phyloP scores from a whole-genome alignment of 2,888 invertebrate genomes.

The Rotaria sp. region DNA sequence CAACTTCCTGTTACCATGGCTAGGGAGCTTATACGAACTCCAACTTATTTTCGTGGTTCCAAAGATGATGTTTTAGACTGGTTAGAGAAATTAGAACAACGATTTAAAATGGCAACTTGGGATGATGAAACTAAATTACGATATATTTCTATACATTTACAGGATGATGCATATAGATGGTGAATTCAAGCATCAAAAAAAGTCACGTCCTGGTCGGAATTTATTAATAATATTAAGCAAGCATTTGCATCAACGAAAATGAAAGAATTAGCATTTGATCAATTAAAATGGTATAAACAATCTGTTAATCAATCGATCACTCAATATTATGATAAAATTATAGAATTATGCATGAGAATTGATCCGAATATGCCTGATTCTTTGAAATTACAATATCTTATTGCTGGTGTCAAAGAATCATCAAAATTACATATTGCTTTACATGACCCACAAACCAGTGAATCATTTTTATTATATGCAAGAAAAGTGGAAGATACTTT shows the following conservation, averaged over 20 bases:
- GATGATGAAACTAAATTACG: neutral
- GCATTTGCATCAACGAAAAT: neutral
- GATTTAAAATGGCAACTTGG: neutral
- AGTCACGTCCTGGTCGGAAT: neutral
- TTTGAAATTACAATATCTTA: neutral
- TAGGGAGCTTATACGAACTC: too few species aligned
- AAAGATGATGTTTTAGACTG: neutral
- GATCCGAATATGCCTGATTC: neutral
- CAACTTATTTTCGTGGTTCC: neutral
- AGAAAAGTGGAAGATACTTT: neutral
- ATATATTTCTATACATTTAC: neutral
- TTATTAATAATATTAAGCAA: neutral
- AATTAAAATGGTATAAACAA: neutral
- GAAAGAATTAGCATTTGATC: neutral
- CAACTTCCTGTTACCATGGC: too few species aligned
- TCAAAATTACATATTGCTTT: neutral
- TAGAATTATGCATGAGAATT: neutral
- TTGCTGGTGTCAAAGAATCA: neutral
- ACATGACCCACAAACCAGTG: neutral
- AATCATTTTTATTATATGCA: neutral
- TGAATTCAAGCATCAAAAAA: neutral
- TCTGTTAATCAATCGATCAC: neutral
- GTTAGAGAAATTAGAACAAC: neutral
- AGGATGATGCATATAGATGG: neutral
- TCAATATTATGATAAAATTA: neutral